Evolutionary conservation across 2,113 vertebrate species (phyloP).

Genomic region (Pseudonaja textilis): DNA sequence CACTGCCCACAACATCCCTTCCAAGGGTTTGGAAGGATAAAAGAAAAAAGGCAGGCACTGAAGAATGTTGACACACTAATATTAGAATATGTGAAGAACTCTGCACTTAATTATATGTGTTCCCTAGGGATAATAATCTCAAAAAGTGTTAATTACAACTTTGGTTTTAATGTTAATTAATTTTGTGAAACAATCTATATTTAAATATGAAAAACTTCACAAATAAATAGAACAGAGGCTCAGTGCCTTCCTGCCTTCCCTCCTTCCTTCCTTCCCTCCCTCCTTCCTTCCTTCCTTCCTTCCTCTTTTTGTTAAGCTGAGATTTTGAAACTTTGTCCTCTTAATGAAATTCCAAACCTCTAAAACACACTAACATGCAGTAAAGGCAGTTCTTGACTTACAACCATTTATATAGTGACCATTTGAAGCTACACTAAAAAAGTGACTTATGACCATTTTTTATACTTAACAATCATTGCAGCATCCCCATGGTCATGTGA

Average conservation of each 20-base stretch:
- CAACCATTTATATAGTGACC: neutral
- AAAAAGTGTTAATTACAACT: neutral
- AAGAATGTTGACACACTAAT: neutral
- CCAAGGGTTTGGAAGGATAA: neutral
- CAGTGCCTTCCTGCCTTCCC: neutral
- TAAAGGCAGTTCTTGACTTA: neutral
- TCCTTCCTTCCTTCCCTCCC: no score
- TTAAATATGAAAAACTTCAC: neutral
- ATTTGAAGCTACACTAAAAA: no score
- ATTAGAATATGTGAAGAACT: neutral
- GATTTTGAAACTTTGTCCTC: neutral
- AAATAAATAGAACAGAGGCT: neutral
- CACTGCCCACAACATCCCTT: neutral
- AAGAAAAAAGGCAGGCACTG: neutral
- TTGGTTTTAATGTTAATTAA: constrained; percentile 3
- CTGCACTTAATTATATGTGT: neutral
- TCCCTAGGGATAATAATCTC: neutral
- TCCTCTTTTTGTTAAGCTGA: neutral
- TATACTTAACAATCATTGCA: neutral
- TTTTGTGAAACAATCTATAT: neutral
- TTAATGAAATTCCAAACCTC: neutral
- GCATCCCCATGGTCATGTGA: neutral
- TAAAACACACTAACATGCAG: neutral
- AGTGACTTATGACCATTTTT: neutral
- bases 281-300: neutral